Conservation (phyloP, 2,113 vertebrate species). For the Anhinga rufa region DNA sequence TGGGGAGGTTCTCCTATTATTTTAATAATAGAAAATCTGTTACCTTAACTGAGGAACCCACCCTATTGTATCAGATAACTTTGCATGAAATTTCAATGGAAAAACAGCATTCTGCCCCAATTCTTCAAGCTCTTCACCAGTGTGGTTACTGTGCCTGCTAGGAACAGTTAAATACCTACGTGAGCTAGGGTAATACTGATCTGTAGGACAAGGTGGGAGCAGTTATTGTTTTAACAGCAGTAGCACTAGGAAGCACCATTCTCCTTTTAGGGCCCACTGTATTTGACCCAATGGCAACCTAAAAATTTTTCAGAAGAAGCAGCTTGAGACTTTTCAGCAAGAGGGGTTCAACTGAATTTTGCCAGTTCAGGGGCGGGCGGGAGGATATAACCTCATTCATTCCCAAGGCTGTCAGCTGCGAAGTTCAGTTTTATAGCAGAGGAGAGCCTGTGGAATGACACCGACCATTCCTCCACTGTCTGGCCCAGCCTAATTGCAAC, state of each 20-base stretch:
- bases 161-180: not conserved
- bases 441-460: not conserved
- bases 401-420: not conserved
- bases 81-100: not conserved
- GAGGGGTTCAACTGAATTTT: not conserved
- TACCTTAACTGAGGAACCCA: not conserved
- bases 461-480: fast-evolving
- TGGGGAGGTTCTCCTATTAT: fast-evolving
- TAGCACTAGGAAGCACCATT: not conserved
- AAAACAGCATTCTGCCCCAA: not conserved
- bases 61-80: not conserved
- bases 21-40: not conserved
- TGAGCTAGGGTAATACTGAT: not conserved
- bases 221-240: not conserved
- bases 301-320: not conserved
- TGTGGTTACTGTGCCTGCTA: not conserved
- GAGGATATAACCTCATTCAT: not conserved
- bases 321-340: not conserved
- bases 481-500: not conserved
- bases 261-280: not conserved
- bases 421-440: not conserved
- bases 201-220: not conserved
- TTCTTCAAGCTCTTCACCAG: not conserved
- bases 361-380: too few species aligned
- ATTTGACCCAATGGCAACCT: not conserved